These are phyloP conservation scores for Agrypnia vestita DNA, from an alignment of 1,140 invertebrate genomes.

Conservation along the genomic window DNA sequence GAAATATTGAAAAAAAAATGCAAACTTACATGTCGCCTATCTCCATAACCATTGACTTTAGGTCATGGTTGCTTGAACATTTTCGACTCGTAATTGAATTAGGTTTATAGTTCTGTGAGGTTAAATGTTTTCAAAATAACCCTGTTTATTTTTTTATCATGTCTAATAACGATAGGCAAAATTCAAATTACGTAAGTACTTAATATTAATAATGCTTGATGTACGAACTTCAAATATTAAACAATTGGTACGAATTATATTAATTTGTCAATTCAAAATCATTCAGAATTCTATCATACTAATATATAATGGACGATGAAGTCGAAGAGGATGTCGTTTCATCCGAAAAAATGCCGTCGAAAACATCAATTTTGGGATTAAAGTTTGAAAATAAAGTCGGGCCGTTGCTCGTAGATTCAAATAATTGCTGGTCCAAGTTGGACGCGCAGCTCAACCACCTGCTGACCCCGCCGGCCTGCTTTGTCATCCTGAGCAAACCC, in stretches of 20 bases:
- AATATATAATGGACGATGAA: background rate
- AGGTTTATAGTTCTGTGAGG: too few relatives aligned
- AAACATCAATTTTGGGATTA: constrained; percentile 11
- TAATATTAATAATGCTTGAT: background rate
- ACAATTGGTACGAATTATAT: background rate
- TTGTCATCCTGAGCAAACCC: constrained; percentile 75
- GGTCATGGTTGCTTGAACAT: too few relatives aligned
- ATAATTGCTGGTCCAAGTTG: constrained; percentile 65
- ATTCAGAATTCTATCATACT: background rate
- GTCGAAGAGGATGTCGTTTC: background rate
- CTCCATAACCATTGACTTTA: too few relatives aligned
- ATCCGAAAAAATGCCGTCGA: background rate
- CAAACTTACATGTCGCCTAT: too few relatives aligned
- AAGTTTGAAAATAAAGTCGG: background rate
- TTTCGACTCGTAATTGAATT: too few relatives aligned
- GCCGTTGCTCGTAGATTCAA: constrained; percentile 1
- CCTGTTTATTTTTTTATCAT: too few relatives aligned
- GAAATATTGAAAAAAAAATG: too few relatives aligned
- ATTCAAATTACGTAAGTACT: background rate
- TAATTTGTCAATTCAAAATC: background rate
- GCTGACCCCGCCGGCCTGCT: constrained; percentile 70
- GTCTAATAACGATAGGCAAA: background rate
- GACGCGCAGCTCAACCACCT: constrained; percentile 72
- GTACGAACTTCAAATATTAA: background rate
- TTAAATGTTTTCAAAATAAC: too few relatives aligned